phyloP scores from a whole-genome alignment of 2,888 invertebrate genomes.

The Seladonia tumulorum region DNA sequence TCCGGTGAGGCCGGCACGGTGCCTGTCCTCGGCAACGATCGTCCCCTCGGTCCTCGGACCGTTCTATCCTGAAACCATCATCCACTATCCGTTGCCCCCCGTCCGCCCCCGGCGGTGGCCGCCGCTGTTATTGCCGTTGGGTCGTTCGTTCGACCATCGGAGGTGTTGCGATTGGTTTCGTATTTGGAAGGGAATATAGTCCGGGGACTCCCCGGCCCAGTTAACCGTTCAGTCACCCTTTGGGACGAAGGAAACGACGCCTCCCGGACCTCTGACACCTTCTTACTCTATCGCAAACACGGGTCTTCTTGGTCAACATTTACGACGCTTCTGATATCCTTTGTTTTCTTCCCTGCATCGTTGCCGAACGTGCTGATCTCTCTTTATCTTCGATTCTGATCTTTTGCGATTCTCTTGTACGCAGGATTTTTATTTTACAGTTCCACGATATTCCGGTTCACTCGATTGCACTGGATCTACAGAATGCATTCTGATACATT shows the following conservation, averaged over 20 bases:
- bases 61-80: slow-evolving; percentile 57
- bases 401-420: background rate
- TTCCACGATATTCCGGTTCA: background rate
- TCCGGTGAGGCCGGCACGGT: slow-evolving; percentile 69
- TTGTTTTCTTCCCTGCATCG: slow-evolving; percentile 13
- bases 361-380: background rate
- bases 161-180: slow-evolving; percentile 84
- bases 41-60: slow-evolving; percentile 57
- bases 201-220: slow-evolving; percentile 83
- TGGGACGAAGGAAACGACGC: slow-evolving; percentile 66
- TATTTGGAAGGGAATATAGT: slow-evolving; percentile 80
- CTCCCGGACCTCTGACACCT: slow-evolving; percentile 51
- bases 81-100: slow-evolving; percentile 34
- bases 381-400: background rate
- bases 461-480: background rate
- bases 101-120: slow-evolving; percentile 27
- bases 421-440: background rate
- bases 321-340: slow-evolving; percentile 22
- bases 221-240: slow-evolving; percentile 79
- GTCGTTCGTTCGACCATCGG: slow-evolving; percentile 74
- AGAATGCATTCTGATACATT: too few relatives aligned
- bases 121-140: slow-evolving; percentile 78
- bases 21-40: slow-evolving; percentile 63
- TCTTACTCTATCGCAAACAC: slow-evolving; percentile 42
- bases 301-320: slow-evolving; percentile 49